phyloP scores from a whole-genome alignment of 2,888 invertebrate species.

The Catotricha subobsoleta region DNA sequence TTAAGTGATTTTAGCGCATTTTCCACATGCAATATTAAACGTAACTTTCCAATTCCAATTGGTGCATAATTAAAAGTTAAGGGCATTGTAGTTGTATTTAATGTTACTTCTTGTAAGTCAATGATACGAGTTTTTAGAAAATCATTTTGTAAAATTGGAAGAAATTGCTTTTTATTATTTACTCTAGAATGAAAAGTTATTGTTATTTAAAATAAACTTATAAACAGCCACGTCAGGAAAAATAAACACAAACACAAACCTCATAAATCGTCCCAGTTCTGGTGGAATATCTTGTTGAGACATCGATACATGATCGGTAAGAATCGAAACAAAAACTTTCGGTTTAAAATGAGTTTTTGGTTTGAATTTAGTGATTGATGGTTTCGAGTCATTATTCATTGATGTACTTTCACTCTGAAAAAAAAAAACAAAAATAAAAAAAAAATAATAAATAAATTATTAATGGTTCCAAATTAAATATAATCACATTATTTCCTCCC shows the following conservation, averaged over 20 bases:
- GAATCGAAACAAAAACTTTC: slow-evolving; percentile 52
- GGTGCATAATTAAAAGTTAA: slow-evolving; percentile 56
- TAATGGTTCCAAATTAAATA: background rate
- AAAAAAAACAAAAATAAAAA: background rate
- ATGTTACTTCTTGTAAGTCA: slow-evolving; percentile 50
- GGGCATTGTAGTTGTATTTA: slow-evolving; percentile 39
- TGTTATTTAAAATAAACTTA: background rate
- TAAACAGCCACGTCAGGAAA: background rate
- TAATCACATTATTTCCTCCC: slow-evolving; percentile 27
- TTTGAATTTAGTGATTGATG: slow-evolving; percentile 9
- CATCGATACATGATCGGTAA: slow-evolving; percentile 52
- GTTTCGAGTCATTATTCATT: background rate
- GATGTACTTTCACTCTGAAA: too few species aligned
- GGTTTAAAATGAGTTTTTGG: slow-evolving; percentile 64
- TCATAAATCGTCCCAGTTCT: slow-evolving; percentile 42
- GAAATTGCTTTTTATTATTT: slow-evolving; percentile 42
- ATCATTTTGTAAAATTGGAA: slow-evolving; percentile 72
- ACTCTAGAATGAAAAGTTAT: slow-evolving; percentile 29
- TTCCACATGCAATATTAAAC: slow-evolving; percentile 60
- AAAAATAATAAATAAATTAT: background rate
- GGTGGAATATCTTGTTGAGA: slow-evolving; percentile 47
- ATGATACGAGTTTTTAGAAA: slow-evolving; percentile 60
- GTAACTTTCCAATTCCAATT: slow-evolving; percentile 57
- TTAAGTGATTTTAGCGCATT: slow-evolving; percentile 51
- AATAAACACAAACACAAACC: slow-evolving; percentile 16